Evolutionary conservation across 2,113 vertebrate genomes (phyloP).

Genomic region (Phyllopteryx taeniolatus): DNA sequence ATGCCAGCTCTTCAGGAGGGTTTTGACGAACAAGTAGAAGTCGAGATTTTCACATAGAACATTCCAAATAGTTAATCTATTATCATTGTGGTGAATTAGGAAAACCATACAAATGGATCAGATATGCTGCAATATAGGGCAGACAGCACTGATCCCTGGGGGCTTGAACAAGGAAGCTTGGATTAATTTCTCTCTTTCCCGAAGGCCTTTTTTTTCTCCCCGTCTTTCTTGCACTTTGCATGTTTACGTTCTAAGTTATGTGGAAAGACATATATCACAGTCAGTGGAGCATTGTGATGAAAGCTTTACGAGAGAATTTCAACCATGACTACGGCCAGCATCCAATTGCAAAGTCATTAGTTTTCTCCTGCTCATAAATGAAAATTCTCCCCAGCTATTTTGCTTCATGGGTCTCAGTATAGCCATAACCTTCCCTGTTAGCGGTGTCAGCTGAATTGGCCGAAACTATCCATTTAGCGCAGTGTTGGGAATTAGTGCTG

Average conservation of each 20-base stretch:
- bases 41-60: constrained; percentile 30
- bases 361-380: constrained; percentile 48
- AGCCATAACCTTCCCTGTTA: constrained; percentile 40
- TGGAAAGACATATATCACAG: constrained; percentile 43
- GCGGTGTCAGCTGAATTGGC: constrained; percentile 34
- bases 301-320: constrained; percentile 45
- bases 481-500: constrained; percentile 29
- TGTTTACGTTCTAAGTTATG: constrained; percentile 11
- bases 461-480: neutral
- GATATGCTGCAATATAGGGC: constrained; percentile 27
- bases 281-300: constrained; percentile 45
- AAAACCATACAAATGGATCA: constrained; percentile 5
- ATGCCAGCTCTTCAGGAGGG: constrained; percentile 36
- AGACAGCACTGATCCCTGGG: constrained; percentile 16
- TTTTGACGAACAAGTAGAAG: constrained; percentile 36
- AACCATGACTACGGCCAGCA: constrained; percentile 23
- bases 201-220: constrained; percentile 5
- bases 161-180: constrained; percentile 17
- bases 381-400: constrained; percentile 48
- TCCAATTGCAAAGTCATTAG: constrained; percentile 32
- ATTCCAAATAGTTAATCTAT: neutral
- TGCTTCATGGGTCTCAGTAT: constrained; percentile 38
- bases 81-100: neutral
- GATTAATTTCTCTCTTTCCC: constrained; percentile 23
- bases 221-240: constrained; percentile 5